Evolutionary conservation across 2,888 invertebrate species (phyloP), one percentile per base, ranked within the genome.

Genomic region (Chouioia cunea): DNA sequence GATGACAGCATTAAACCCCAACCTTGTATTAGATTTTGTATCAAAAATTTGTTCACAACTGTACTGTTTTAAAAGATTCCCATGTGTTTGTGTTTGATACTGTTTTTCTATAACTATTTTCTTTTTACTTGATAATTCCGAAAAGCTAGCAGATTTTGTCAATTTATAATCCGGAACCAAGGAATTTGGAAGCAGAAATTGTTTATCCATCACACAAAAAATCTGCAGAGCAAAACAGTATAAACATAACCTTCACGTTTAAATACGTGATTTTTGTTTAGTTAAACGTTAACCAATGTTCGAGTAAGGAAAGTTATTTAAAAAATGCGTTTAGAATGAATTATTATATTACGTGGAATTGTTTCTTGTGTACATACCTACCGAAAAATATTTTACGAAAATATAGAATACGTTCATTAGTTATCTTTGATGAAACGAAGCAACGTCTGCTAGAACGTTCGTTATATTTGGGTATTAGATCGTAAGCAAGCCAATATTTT

Each of bases 31-130:
- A 3, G 74, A 72, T 20, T 56, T 46, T 64, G 75, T 67, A 73
- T 80, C 74, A 18, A 78, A 77, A 67, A 80, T 78, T 63, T 81
- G 77, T 69, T 82, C 82, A 48, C 76, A 83, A 65, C 80, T 82
- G 65, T 79, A 80, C 57, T 80, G 80, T 53, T 76, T 77, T 16
- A 80, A 47, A 36, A 83, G 76, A 64, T 74, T 76, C 23, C 75
- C 76, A 44, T 69, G 62, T n/a, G 58, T 69, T 44, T 73, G 71
- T 14, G 74, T 70, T 10, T 74, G 70, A 71, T 60, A 79, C 52
- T 58, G 52, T 67, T 82, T 77, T 68, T 81, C 77, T 52, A 79
- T 27, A 22, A 76, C 63, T 54, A 80, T 47, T 66, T 74, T 78
- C 10, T 74, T 74, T 54, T 36, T 47, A 27, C 69, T 65, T 10